Conservation (phyloP, 23 tunicate genomes). For the Clavelina lepadiformis region DNA sequence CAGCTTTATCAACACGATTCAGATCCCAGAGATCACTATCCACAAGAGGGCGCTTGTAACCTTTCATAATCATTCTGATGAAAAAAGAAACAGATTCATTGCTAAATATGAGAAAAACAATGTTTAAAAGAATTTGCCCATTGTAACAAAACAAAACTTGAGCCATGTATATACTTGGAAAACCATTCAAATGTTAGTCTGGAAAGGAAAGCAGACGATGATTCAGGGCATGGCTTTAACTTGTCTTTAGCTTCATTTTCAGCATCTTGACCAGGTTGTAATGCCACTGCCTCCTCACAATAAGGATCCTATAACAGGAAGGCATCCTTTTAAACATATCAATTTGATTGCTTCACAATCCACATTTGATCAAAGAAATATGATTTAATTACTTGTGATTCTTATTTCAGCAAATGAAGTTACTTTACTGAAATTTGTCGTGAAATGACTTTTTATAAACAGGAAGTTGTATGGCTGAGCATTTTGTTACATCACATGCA, state of each 20-base stretch:
- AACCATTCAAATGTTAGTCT: slow-evolving; percentile 21
- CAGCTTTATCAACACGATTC: slow-evolving; percentile 26
- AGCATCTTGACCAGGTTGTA: neutral
- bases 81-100: neutral
- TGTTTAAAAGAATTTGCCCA: neutral
- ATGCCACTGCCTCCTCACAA: slow-evolving; percentile 14
- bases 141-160: too few species aligned
- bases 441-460: too few species aligned
- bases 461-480: too few species aligned
- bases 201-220: slow-evolving; percentile 10
- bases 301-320: slow-evolving; percentile 8
- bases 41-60: slow-evolving; percentile 29
- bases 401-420: too few species aligned
- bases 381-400: too few species aligned
- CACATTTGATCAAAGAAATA: too few species aligned
- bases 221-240: slow-evolving; percentile 18
- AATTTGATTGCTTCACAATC: too few species aligned
- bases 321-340: too few species aligned
- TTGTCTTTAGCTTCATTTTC: neutral
- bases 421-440: too few species aligned
- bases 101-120: neutral
- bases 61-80: neutral
- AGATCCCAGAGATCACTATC: slow-evolving; percentile 24
- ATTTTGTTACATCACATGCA: too few species aligned
- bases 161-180: slow-evolving; percentile 12